phyloP scores from a whole-genome alignment of 2,888 invertebrate species.

The Ophion obscuratus region DNA sequence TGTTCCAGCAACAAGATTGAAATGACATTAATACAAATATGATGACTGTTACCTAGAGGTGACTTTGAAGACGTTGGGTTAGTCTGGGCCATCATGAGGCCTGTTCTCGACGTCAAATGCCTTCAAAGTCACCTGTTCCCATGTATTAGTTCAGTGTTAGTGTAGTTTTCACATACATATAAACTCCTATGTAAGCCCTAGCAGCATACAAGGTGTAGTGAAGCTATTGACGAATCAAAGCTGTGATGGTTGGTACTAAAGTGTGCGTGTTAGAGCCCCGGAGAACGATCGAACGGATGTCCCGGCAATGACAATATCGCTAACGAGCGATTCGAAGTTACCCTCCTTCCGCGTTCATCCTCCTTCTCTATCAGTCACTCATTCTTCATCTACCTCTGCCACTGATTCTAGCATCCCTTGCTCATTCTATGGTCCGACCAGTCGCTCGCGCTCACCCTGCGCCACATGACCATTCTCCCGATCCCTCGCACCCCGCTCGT shows the following conservation, averaged over 20 bases:
- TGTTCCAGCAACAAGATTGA: too few species aligned
- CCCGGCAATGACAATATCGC: constrained; percentile 78
- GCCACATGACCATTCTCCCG: constrained; percentile 22
- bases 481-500: not conserved
- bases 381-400: constrained; percentile 51
- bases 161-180: not conserved
- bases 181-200: not conserved
- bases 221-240: constrained; percentile 39
- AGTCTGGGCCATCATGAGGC: too few species aligned
- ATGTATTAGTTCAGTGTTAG: not conserved
- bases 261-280: constrained; percentile 12
- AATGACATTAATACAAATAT: too few species aligned
- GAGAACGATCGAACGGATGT: constrained; percentile 73
- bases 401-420: constrained; percentile 56
- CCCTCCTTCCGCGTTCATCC: constrained; percentile 44
- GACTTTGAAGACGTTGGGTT: too few species aligned
- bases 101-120: too few species aligned
- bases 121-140: too few species aligned
- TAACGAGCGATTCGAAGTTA: constrained; percentile 79
- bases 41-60: too few species aligned
- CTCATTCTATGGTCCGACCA: constrained; percentile 44
- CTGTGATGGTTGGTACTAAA: constrained; percentile 52
- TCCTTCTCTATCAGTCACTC: constrained; percentile 61
- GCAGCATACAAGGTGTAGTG: constrained; percentile 11
- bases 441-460: constrained; percentile 9